These are phyloP conservation scores for Enteromius treurensis DNA, from an alignment of 2,797 vertebrate species.

Conservation along the genomic window DNA sequence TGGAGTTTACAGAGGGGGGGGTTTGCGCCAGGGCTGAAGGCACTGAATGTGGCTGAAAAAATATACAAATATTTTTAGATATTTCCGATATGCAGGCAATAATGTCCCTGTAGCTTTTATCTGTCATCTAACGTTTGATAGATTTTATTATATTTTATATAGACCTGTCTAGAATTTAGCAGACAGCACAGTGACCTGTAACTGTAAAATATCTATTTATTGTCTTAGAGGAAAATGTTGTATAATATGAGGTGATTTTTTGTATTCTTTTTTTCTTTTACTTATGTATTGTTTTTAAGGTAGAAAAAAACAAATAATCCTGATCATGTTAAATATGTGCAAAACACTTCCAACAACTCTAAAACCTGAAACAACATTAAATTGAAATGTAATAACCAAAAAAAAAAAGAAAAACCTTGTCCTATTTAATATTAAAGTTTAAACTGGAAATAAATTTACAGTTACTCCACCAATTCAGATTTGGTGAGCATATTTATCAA, in stretches of 20 bases:
- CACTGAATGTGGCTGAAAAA: background rate
- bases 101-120: background rate
- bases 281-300: too few species aligned
- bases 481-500: background rate
- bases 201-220: background rate
- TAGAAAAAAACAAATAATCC: background rate
- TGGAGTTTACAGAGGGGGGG: background rate
- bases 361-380: background rate
- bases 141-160: background rate
- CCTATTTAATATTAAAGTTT: background rate
- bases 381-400: background rate
- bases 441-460: background rate
- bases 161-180: background rate
- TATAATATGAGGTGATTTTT: background rate
- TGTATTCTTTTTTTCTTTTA: too few species aligned
- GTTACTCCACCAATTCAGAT: background rate
- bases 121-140: conserved; percentile 10
- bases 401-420: background rate
- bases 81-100: background rate
- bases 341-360: conserved; percentile 1
- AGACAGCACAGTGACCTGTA: background rate
- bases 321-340: background rate
- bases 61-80: background rate
- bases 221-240: background rate
- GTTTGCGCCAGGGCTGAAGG: background rate